Evolutionary conservation across 2,113 vertebrate species (phyloP).

Genomic region (Actenoides lindsayi): DNA sequence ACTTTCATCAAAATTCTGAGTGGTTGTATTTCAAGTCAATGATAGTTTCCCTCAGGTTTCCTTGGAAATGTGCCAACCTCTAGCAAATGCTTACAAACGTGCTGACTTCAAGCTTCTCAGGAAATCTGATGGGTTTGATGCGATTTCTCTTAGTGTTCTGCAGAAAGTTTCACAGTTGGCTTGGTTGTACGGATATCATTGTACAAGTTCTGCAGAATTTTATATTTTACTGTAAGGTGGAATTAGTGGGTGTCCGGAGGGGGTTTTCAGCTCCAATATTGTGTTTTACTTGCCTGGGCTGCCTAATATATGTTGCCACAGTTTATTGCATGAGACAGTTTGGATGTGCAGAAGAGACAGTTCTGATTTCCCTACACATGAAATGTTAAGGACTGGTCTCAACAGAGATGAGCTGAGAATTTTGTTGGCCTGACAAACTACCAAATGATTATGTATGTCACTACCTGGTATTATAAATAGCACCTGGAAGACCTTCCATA

Average conservation of each 20-base stretch:
- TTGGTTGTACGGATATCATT: neutral
- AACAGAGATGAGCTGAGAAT: neutral
- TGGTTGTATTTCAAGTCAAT: neutral
- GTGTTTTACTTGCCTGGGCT: neutral
- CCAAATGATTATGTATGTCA: neutral
- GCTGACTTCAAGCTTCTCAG: neutral
- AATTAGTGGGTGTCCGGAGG: neutral
- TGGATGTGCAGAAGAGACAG: neutral
- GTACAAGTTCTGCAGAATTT: neutral
- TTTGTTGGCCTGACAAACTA: neutral
- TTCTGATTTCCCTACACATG: neutral
- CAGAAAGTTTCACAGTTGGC: neutral
- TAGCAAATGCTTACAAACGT: neutral
- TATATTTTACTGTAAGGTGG: neutral
- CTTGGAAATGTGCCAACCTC: neutral
- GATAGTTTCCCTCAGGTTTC: neutral
- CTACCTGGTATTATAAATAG: neutral
- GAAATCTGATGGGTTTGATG: neutral
- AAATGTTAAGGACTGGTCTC: neutral
- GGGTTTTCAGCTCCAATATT: neutral
- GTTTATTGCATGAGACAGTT: neutral
- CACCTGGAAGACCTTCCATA: neutral
- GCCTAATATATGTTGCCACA: fast-evolving
- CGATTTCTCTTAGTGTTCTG: neutral
- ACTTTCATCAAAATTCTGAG: neutral